Base-by-base conservation (phyloP, 1,140 invertebrate genomes). In the Eueides isabella region DNA sequence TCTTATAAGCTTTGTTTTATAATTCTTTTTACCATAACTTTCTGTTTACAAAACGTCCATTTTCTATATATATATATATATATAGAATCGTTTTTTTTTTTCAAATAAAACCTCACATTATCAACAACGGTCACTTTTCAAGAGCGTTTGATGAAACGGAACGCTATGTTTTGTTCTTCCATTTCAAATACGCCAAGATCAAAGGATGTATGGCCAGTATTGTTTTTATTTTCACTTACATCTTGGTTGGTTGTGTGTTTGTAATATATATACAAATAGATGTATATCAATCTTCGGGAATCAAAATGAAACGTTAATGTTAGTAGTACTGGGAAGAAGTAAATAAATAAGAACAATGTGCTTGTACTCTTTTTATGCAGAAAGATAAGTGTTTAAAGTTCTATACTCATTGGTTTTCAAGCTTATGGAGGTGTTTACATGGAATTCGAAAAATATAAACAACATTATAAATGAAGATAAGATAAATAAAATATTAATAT, bases 51-150 rank as follows among this genome's bases (percentile, higher is more conserved):
- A 62, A 63, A 63, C 12, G 16, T 23, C 1, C 29, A 63, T 30
- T 30, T 9, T 63, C 61, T n/a, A n/a, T 30, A 14, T 63, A 31
- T 63, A 63, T 14, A 63, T 30, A 29, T 3, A 31, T n/a, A n/a
- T n/a, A n/a, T n/a, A n/a, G n/a, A n/a, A n/a, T n/a, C n/a, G n/a
- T n/a, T n/a, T 1, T 38, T 23, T 61, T 61, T 62, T 62, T 30
- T 26, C 35, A 70, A 70, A 70, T 11, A 44, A 55, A 55, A 55
- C 48, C n/a, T 12, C 12, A n/a, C 33, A 35, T 23, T 63, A 70
- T 70, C 61, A 70, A 70, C 68, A 70, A 29, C 16, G 61, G 55
- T 30, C 67, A 62, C 19, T 70, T 63, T 70, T 70, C 31, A 70
- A 63, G 61, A 63, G 55, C 31, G 55, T 69, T 61, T 61, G 55